Base-by-base conservation (phyloP, 2,113 vertebrate species). In the Oncorhynchus clarkii region DNA sequence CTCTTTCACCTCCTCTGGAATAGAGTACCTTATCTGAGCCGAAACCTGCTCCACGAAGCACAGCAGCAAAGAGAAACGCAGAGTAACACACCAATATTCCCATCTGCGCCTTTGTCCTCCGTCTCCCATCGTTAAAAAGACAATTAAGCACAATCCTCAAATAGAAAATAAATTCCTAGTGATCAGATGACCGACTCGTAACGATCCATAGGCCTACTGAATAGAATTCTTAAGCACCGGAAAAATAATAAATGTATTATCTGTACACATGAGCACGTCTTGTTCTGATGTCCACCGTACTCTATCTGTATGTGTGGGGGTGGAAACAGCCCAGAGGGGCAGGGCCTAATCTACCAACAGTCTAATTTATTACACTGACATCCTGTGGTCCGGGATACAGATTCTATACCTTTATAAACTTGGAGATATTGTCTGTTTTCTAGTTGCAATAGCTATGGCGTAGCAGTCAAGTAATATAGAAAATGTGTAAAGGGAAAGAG, bases 21-120 rank as follows among this genome's bases (percentile, higher is more conserved):
- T 70, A 48, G 79, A 66, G 45, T 81, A 77, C 27, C 71, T 59
- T 65, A 74, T 60, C 29, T 81, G 71, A 14, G 66, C 75, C 0
- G 57, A 68, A 51, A 67, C 54, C 29, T n/a, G 18, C 11, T 67
- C 20, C 4, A 65, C 59, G 16, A 49, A 59, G 39, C 64, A 80
- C 4, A 76, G 34, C 22, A 76, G 45, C 7, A 77, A 49, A 62
- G 45, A 45, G 57, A 72, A 70, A 66, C 18, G 7, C 13, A 64
- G 4, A 39, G 48, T 20, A 45, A 71, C 49, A 22, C 57, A 49
- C 34, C 24, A 39, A 34, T 7, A 34, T 1, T 34, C 34, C 34
- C 18, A 39, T 70, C 11, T 75, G 7, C 29, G 51, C 67, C 12
- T 70, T 67, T 67, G 73, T 49, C 24, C 8, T 27, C 22, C 45